Evolutionary conservation across 2,888 invertebrate genomes (phyloP).

Genomic region (Lepidonotus clava): DNA sequence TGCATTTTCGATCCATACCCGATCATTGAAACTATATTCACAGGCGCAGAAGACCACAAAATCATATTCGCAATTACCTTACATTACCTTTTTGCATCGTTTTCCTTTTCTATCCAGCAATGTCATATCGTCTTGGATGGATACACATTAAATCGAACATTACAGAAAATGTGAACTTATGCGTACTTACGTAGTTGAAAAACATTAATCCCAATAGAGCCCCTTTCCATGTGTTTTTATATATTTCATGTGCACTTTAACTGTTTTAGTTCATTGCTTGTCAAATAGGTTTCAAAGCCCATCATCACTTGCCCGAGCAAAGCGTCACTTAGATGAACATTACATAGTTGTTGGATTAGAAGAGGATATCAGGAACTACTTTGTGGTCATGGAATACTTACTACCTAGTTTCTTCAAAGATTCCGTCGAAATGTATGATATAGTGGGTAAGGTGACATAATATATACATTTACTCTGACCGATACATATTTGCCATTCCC

Average conservation of each 20-base stretch:
- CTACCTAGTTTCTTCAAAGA: constrained; percentile 51
- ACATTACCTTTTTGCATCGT: too few relatives aligned
- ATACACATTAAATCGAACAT: too few relatives aligned
- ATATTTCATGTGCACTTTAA: neutral
- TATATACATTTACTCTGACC: neutral
- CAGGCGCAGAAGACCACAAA: too few relatives aligned
- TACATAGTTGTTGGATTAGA: constrained; percentile 50
- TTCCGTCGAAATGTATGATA: neutral
- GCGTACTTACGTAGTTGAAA: too few relatives aligned
- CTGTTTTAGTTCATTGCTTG: neutral
- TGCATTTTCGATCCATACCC: too few relatives aligned
- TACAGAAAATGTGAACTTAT: too few relatives aligned
- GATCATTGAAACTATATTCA: too few relatives aligned
- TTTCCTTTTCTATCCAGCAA: too few relatives aligned
- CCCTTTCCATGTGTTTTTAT: too few relatives aligned
- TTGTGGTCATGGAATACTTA: constrained; percentile 51
- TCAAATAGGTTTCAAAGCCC: constrained; percentile 10
- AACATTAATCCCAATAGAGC: too few relatives aligned
- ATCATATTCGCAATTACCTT: too few relatives aligned
- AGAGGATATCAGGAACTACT: constrained; percentile 37
- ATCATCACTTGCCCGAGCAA: constrained; percentile 54
- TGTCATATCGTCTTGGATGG: too few relatives aligned
- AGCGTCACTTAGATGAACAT: constrained; percentile 52
- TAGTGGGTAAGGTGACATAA: constrained; percentile 5
- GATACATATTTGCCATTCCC: neutral